A percentile compares a stretch with the other conserved stretches of the same genome.
phyloP scores from a whole-genome alignment of 2,797 vertebrate genomes.

The Sarcoramphus papa region DNA sequence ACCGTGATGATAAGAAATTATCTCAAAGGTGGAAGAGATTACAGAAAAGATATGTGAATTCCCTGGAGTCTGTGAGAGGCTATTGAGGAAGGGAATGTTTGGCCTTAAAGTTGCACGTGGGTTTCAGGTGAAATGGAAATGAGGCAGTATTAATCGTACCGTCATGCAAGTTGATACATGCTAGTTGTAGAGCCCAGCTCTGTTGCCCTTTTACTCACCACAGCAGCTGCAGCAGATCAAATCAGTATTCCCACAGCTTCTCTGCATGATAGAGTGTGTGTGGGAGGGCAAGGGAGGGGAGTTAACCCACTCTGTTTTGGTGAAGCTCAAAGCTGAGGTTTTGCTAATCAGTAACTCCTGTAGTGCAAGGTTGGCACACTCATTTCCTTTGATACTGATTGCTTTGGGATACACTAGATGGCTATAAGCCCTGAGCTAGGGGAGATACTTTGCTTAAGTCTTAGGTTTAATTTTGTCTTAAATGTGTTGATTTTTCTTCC shows the following conservation, averaged over 20 bases:
- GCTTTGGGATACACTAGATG: neutral
- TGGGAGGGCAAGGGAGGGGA: slow-evolving; percentile 4
- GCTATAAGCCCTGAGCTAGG: neutral
- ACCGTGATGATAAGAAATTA: neutral
- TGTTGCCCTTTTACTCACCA: neutral
- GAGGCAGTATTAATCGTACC: neutral
- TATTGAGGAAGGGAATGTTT: neutral
- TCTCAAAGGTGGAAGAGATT: neutral
- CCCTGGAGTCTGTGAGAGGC: neutral
- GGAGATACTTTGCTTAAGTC: neutral
- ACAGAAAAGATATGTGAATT: neutral
- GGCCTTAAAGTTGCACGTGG: neutral
- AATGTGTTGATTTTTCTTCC: neutral
- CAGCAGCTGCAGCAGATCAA: slow-evolving; percentile 32
- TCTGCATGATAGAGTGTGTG: neutral
- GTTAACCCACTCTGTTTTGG: neutral
- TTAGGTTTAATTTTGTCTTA: neutral
- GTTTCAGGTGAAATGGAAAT: neutral
- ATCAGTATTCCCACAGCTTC: slow-evolving; percentile 22
- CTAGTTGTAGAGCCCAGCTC: neutral
- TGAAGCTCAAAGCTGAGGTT: slow-evolving; percentile 14
- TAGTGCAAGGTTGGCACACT: neutral
- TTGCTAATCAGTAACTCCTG: neutral
- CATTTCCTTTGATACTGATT: neutral
- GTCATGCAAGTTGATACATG: neutral